A percentile compares a stretch with the other conserved stretches of the same genome.
phyloP scores from a whole-genome alignment of 53 echinoderm and acorn worm species.

The Zoroaster sp. region DNA sequence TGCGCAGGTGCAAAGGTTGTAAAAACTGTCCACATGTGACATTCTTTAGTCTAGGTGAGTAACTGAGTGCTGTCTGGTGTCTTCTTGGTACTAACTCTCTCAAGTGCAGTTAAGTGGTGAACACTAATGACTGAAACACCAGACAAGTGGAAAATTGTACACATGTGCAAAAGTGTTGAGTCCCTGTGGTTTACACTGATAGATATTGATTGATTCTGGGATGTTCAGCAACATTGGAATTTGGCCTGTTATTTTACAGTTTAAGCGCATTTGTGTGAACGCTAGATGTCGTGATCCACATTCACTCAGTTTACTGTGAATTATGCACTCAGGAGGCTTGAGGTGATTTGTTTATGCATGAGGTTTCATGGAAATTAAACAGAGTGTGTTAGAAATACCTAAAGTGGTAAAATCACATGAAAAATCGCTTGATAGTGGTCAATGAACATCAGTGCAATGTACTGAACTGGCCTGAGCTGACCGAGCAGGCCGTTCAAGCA shows the following conservation, averaged over 20 bases:
- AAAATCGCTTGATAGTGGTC: too few relatives aligned
- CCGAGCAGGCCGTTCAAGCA: background rate
- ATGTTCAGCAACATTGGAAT: background rate
- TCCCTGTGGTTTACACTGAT: background rate
- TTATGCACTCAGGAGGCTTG: background rate
- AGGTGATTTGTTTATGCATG: background rate
- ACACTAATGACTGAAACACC: too few relatives aligned
- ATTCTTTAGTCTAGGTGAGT: background rate
- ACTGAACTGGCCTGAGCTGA: background rate
- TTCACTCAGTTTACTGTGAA: background rate
- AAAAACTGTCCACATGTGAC: background rate
- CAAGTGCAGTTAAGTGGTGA: too few relatives aligned
- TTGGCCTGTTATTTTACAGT: background rate
- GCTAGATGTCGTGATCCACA: background rate
- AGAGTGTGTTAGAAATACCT: background rate
- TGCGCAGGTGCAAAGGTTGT: slow-evolving; percentile 15
- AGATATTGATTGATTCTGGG: background rate
- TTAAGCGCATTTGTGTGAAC: background rate
- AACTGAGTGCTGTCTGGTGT: background rate
- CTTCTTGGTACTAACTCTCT: too few relatives aligned
- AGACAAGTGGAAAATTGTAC: slow-evolving; percentile 3
- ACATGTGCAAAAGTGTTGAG: background rate
- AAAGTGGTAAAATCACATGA: background rate
- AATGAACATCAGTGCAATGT: background rate
- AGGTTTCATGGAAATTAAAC: background rate